phyloP scores from a whole-genome alignment of 1,140 invertebrate species.

The Hermatobates lingyangjiaoensis region DNA sequence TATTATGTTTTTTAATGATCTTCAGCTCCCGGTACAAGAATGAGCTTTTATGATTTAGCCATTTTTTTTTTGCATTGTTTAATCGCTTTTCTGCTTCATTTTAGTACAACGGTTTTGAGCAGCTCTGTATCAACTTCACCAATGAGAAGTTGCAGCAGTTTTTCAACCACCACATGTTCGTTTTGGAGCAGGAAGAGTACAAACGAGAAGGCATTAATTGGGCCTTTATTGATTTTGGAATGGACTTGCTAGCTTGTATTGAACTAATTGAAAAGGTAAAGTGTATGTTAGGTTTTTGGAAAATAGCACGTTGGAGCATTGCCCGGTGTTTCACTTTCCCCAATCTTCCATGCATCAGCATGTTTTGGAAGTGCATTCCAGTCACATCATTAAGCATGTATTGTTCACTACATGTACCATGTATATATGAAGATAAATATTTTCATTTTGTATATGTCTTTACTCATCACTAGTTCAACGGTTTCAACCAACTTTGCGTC shows the following conservation, averaged over 20 bases:
- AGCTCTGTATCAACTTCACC: conserved; percentile 97
- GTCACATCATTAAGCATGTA: too few species aligned
- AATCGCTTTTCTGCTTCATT: conserved; percentile 23
- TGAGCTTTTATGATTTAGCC: too few species aligned
- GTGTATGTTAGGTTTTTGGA: neutral
- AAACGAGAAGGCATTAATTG: conserved; percentile 86
- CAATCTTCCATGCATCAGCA: neutral
- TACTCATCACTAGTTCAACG: conserved; percentile 69
- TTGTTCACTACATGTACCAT: too few species aligned
- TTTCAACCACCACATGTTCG: conserved; percentile 98
- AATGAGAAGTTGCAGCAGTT: conserved; percentile 95
- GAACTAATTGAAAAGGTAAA: conserved; percentile 89
- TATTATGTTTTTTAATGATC: too few species aligned
- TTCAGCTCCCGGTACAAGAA: too few species aligned
- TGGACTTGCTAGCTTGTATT: conserved; percentile 92
- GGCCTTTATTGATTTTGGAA: conserved; percentile 94
- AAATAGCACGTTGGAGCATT: too few species aligned
- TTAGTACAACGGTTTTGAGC: conserved; percentile 95
- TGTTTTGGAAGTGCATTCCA: too few species aligned
- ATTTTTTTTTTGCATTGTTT: too few species aligned
- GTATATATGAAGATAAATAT: too few species aligned
- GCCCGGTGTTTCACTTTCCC: neutral
- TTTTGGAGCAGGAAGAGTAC: conserved; percentile 94
- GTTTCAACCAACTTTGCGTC: conserved; percentile 99
- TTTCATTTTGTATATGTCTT: too few species aligned